These are phyloP conservation scores for Hyperoplus immaculatus DNA, from an alignment of 2,797 vertebrate species.

Conservation along the genomic window DNA sequence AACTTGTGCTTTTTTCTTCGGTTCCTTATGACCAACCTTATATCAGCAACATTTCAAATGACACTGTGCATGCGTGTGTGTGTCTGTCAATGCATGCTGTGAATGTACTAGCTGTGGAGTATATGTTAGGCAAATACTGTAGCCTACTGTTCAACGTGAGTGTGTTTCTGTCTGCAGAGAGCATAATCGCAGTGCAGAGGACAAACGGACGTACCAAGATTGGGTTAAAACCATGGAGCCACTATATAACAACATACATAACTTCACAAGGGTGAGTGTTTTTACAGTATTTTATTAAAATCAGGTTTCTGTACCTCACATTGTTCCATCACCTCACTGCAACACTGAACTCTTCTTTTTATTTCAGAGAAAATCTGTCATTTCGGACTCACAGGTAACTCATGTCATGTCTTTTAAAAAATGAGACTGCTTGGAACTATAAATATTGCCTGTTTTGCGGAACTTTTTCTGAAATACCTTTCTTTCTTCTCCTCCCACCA, in stretches of 20 bases:
- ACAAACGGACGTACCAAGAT: slow-evolving; percentile 65
- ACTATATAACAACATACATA: slow-evolving; percentile 68
- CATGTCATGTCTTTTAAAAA: neutral
- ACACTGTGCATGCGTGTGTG: too few relatives aligned
- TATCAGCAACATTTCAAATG: neutral
- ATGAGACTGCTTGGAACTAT: neutral
- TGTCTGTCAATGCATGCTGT: slow-evolving; percentile 15
- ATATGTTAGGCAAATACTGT: neutral
- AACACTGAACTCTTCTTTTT: neutral
- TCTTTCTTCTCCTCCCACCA: slow-evolving; percentile 43
- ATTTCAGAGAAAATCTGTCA: slow-evolving; percentile 64
- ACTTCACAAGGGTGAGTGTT: slow-evolving; percentile 72
- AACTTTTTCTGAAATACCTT: neutral
- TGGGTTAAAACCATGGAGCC: slow-evolving; percentile 81
- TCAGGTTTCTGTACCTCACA: neutral
- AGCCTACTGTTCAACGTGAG: neutral
- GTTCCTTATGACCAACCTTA: neutral
- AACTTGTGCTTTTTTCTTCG: neutral
- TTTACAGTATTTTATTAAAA: neutral
- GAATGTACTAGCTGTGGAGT: neutral
- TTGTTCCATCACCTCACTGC: neutral
- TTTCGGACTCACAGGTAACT: slow-evolving; percentile 78
- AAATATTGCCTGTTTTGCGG: neutral
- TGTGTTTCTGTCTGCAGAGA: slow-evolving; percentile 66
- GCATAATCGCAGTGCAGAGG: slow-evolving; percentile 67